Conservation (phyloP, 2,888 invertebrate species). For the Punctoribates punctum region DNA sequence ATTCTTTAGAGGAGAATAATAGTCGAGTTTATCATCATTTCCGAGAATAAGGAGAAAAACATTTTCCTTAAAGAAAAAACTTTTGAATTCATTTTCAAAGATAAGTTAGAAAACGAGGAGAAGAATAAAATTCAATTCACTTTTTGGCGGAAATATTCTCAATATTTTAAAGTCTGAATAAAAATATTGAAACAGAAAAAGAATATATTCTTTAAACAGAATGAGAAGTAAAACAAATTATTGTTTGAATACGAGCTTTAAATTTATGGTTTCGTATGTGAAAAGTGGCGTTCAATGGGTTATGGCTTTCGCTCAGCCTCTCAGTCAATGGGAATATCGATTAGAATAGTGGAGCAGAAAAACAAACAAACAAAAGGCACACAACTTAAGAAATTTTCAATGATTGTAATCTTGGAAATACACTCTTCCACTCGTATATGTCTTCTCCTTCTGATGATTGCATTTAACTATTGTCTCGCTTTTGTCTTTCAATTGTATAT, state of each 20-base stretch:
- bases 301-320: background rate
- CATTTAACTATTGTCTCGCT: too few relatives aligned
- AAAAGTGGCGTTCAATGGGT: conserved; percentile 2
- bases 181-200: background rate
- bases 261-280: background rate
- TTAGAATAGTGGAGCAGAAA: background rate
- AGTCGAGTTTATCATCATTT: background rate
- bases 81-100: background rate
- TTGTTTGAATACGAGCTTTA: background rate
- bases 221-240: background rate
- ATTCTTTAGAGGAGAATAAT: too few relatives aligned
- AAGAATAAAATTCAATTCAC: background rate
- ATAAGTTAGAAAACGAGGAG: background rate
- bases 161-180: background rate
- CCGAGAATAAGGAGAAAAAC: background rate
- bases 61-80: background rate
- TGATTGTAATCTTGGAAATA: too few relatives aligned
- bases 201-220: too few relatives aligned
- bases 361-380: background rate
- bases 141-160: background rate
- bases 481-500: too few relatives aligned
- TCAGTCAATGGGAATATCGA: background rate
- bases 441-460: too few relatives aligned
- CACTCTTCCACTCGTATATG: too few relatives aligned
- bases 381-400: too few relatives aligned